Evolutionary conservation across 2,888 invertebrate species (phyloP).

Genomic region (Drosophila stalkeri): DNA sequence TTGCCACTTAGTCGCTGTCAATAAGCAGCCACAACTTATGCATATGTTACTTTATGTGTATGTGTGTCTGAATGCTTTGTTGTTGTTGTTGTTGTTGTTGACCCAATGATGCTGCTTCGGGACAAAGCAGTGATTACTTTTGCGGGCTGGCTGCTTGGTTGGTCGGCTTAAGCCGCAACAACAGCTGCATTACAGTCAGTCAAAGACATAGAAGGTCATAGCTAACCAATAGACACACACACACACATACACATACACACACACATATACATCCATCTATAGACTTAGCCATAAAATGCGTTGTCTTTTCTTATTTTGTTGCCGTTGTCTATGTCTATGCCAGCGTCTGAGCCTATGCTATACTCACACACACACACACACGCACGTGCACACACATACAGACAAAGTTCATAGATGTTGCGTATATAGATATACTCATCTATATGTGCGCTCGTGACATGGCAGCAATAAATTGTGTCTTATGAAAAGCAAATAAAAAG

Average conservation of each 20-base stretch:
- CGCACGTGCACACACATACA: neutral
- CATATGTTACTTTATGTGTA: constrained; percentile 10
- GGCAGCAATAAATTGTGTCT: constrained; percentile 79
- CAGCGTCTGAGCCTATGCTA: constrained; percentile 37
- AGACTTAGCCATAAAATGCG: constrained; percentile 47
- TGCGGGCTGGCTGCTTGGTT: constrained; percentile 35
- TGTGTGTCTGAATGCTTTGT: constrained; percentile 22
- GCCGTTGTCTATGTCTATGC: constrained; percentile 35
- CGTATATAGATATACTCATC: constrained; percentile 22
- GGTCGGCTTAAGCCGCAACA: constrained; percentile 25
- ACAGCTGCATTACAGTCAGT: constrained; percentile 57
- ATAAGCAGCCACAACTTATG: constrained; percentile 51
- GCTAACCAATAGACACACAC: constrained; percentile 37
- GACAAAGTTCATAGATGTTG: neutral
- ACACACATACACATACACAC: constrained; percentile 12
- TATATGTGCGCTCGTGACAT: constrained; percentile 53
- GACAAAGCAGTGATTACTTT: constrained; percentile 67
- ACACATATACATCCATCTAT: constrained; percentile 17
- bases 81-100: constrained; percentile 56
- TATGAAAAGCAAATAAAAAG: constrained; percentile 74
- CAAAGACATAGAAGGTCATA: constrained; percentile 76
- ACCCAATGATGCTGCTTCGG: constrained; percentile 31
- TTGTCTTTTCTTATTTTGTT: constrained; percentile 42
- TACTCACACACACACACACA: neutral
- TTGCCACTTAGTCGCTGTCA: constrained; percentile 69